phyloP scores from a whole-genome alignment of 2,113 vertebrate species.

The Eptesicus fuscus region DNA sequence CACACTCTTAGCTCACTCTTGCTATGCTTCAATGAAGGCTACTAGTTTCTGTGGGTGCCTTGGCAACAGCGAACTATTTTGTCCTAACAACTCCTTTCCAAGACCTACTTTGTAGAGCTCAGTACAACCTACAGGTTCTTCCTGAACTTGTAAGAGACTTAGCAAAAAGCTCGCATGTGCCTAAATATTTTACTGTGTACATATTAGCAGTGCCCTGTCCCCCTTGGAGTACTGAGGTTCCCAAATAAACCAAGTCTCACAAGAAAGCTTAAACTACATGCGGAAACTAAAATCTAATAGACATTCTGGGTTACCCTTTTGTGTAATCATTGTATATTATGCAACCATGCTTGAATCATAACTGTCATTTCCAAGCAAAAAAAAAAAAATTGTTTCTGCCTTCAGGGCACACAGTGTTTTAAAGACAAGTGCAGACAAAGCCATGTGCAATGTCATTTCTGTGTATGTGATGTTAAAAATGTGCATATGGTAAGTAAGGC shows the following conservation, averaged over 20 bases:
- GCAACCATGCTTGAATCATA: background rate
- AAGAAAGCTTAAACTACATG: background rate
- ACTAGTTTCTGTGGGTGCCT: background rate
- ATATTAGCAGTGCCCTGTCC: background rate
- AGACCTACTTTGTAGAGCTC: background rate
- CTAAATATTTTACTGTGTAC: background rate
- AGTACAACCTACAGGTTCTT: background rate
- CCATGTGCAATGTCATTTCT: background rate
- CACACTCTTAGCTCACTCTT: background rate
- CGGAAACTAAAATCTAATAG: background rate
- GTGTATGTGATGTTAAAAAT: background rate
- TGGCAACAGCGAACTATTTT: background rate
- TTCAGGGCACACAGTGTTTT: background rate
- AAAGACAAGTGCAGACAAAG: conserved; percentile 18
- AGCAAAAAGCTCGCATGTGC: background rate
- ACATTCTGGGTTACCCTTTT: background rate
- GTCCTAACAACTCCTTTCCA: background rate
- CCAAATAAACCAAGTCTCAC: background rate
- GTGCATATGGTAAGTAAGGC: background rate
- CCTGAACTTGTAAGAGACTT: background rate
- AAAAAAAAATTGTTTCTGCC: background rate
- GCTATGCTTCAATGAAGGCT: background rate
- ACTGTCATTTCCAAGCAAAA: background rate
- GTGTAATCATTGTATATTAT: background rate
- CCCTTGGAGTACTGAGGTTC: background rate